Conservation (phyloP, 2,113 vertebrate genomes). For the Trichechus manatus region DNA sequence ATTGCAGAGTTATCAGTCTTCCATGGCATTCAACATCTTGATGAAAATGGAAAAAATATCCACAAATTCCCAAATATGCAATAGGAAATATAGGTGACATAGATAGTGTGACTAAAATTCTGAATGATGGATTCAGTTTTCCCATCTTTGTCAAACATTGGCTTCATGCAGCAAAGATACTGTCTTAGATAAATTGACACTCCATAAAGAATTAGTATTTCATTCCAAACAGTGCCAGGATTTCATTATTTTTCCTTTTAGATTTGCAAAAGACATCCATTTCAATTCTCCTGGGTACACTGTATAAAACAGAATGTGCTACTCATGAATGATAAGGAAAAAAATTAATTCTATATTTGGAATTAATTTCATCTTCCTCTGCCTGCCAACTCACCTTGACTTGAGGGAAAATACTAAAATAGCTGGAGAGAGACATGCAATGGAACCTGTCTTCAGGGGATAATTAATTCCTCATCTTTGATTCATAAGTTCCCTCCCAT, state of each 20-base stretch:
- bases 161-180: constrained; percentile 41
- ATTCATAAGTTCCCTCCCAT: constrained; percentile 13
- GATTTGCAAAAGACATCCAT: constrained; percentile 39
- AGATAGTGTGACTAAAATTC: not conserved
- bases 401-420: constrained; percentile 33
- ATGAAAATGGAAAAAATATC: constrained; percentile 28
- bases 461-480: constrained; percentile 63
- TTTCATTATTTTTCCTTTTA: constrained; percentile 48
- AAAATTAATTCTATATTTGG: constrained; percentile 62
- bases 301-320: constrained; percentile 47
- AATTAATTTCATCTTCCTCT: constrained; percentile 55
- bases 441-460: constrained; percentile 47
- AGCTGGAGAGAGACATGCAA: not conserved
- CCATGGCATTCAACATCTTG: not conserved
- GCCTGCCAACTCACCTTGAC: constrained; percentile 57
- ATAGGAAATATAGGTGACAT: not conserved
- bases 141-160: constrained; percentile 28
- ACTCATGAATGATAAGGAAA: not conserved
- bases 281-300: constrained; percentile 19
- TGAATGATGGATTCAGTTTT: constrained; percentile 24
- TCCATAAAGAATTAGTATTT: not conserved
- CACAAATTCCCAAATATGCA: constrained; percentile 26
- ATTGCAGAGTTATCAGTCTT: constrained; percentile 4
- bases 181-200: not conserved
- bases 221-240: not conserved